Evolutionary conservation across 2,113 vertebrate genomes (phyloP), one percentile per base, ranked within the genome.

Genomic region (Lepidothrix coronata): DNA sequence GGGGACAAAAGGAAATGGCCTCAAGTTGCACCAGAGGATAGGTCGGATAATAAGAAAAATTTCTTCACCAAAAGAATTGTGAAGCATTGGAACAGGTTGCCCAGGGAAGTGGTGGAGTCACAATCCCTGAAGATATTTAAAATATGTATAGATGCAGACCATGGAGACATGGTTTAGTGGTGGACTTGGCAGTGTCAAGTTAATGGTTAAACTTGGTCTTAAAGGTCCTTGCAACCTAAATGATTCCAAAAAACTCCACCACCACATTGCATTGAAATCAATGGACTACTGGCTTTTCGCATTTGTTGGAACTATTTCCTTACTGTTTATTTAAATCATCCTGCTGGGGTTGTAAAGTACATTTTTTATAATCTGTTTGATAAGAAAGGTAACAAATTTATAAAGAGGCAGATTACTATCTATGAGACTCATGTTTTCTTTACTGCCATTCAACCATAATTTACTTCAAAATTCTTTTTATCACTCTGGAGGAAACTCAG

Each of bases 191-290:
- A 73, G 33, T 46, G 12, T 66, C 22, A 46, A 3, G 28, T 66
- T 31, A 27, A 79, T 16, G 10, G 74, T 1, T 79, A 39, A 39
- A 46, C n/a, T 35, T 0, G 0, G 16, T 46, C 25, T 35, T 74
- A 41, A 55, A 55, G 41, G 68, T 33, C 15, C 8, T 61, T 1
- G 0, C 39, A 74, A 67, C 25, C 22, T 28, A 21, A 41, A 62
- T 12, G 14, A 62, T 71, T 93, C 19, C 31, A 59, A 57, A 85
- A 68, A 55, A 48, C 35, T 68, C 35, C 24, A 55, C 39, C 15
- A 39, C 8, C 5, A 0, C 22, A 15, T 24, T 12, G 6, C 49
- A 30, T 5, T 66, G 20, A 61, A 70, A 83, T 79, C 30, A 65
- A 61, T 12, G 46, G 25, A 65, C 19, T 51, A 49, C 28, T 15